Conservation (phyloP, 2,888 invertebrate species). For the Tenthredo distinguenda region DNA sequence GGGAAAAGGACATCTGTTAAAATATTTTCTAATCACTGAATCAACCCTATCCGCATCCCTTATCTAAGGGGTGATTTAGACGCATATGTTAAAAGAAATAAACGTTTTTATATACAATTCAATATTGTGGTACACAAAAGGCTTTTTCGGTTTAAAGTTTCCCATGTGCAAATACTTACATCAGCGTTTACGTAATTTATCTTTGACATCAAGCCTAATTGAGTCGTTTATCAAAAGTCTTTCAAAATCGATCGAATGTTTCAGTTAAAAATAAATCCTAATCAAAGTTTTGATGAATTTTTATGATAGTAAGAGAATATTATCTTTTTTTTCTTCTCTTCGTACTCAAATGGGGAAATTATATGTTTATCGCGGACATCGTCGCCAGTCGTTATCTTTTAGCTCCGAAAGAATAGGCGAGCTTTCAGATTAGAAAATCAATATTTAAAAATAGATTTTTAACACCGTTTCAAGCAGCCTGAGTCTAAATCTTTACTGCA, state of each 20-base stretch:
- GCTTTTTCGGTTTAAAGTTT: too few species aligned
- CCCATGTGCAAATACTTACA: too few species aligned
- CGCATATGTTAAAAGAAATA: not conserved
- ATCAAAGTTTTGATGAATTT: not conserved
- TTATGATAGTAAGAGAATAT: not conserved
- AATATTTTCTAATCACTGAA: constrained; percentile 68
- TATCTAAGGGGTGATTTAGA: constrained; percentile 59
- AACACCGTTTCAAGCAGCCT: not conserved
- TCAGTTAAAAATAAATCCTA: not conserved
- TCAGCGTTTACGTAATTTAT: too few species aligned
- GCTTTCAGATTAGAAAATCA: constrained; percentile 1
- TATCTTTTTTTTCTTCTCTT: not conserved
- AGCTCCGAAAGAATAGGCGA: not conserved
- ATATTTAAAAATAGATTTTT: constrained; percentile 5
- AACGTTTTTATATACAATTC: too few species aligned
- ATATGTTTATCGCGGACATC: not conserved
- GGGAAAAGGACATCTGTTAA: constrained; percentile 74
- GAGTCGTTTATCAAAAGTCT: not conserved
- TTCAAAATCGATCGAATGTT: not conserved
- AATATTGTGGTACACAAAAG: not conserved
- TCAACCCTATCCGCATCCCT: constrained; percentile 58
- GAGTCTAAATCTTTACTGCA: not conserved
- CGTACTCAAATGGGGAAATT: not conserved
- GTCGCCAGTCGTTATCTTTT: not conserved
- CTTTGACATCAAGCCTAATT: too few species aligned